Percentiles rank a stretch among this genome's conserved stretches.
Evolutionary conservation across 2,113 vertebrate species (phyloP).

Genomic region (Tinamus guttatus): DNA sequence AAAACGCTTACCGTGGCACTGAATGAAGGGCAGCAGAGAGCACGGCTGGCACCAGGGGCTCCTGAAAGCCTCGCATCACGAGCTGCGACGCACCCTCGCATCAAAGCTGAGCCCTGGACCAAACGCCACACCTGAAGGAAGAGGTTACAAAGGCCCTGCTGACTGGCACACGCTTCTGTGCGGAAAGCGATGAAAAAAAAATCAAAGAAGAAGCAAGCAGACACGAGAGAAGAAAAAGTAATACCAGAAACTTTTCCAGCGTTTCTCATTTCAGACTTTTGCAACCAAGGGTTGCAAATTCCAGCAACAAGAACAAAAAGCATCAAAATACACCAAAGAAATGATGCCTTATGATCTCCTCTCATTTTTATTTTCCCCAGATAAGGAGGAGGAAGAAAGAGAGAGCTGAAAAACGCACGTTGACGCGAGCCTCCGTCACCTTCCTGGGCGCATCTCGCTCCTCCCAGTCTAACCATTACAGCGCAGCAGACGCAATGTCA

Average conservation of each 20-base stretch:
- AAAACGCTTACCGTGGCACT: background rate
- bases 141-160: background rate
- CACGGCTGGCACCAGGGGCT: background rate
- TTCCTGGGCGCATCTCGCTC: background rate
- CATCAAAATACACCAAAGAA: background rate
- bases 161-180: accelerated
- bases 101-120: background rate
- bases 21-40: background rate
- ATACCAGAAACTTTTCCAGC: background rate
- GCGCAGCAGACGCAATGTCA: background rate
- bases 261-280: background rate
- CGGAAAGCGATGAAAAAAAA: background rate
- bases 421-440: accelerated
- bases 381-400: background rate
- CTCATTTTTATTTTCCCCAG: background rate
- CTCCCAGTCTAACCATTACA: background rate
- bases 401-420: background rate
- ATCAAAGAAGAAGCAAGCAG: background rate
- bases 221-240: background rate
- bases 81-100: background rate
- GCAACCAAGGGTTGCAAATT: background rate
- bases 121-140: background rate
- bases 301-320: background rate
- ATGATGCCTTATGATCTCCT: background rate
- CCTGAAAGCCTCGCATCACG: accelerated